Conservation (phyloP, 2,888 invertebrate species). For the Ophioninae sp. region DNA sequence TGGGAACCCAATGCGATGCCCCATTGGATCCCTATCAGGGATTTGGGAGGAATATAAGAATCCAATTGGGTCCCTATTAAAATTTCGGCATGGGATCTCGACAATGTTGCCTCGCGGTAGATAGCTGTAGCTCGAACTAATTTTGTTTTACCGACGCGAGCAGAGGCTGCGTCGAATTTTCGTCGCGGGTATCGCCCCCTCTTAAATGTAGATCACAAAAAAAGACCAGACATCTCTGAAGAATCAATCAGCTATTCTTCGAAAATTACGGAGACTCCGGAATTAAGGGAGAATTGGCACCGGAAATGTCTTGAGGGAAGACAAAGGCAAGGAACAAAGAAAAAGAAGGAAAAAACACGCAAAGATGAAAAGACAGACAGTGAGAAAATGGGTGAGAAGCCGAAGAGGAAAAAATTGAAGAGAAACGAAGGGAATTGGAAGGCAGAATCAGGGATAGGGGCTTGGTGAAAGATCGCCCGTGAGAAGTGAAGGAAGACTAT, state of each 20-base stretch:
- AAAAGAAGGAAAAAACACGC: background rate
- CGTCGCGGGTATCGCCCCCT: too few species aligned
- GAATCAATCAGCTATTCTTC: constrained; percentile 73
- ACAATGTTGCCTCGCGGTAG: too few species aligned
- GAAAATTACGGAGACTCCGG: constrained; percentile 70
- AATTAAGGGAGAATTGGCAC: constrained; percentile 42
- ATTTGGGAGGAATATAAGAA: too few species aligned
- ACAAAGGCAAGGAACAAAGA: constrained; percentile 30
- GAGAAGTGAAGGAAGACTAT: constrained; percentile 56
- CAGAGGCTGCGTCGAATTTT: too few species aligned
- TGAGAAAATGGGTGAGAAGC: constrained; percentile 13
- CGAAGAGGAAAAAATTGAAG: constrained; percentile 32
- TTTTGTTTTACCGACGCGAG: too few species aligned
- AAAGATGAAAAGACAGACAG: constrained; percentile 41
- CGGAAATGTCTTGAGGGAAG: constrained; percentile 7
- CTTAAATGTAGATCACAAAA: too few species aligned
- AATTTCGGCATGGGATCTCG: too few species aligned
- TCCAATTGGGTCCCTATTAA: too few species aligned
- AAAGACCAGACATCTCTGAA: background rate
- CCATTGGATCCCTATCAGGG: too few species aligned
- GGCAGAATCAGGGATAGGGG: constrained; percentile 24
- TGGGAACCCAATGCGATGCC: too few species aligned
- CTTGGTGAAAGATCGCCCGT: background rate
- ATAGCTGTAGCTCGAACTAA: too few species aligned
- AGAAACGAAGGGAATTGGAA: constrained; percentile 28